Percentiles rank a stretch among this genome's conserved stretches.
phyloP scores from a whole-genome alignment of 2,888 invertebrate species.

The Apomyelois bistriatella region DNA sequence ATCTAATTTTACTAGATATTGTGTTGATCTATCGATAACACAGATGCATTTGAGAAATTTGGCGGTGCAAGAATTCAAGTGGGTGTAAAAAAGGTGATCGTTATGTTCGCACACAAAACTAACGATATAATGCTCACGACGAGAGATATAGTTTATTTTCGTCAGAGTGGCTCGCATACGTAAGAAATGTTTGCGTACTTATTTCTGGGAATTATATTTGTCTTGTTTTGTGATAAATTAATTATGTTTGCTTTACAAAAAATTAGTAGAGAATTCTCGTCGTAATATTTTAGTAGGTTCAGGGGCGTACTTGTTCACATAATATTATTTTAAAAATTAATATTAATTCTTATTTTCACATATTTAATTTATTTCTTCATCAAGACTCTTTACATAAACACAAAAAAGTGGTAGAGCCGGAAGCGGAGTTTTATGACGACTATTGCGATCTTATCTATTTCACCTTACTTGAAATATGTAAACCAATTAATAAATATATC shows the following conservation, averaged over 20 bases:
- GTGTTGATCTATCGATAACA: background rate
- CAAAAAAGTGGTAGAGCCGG: too few relatives aligned
- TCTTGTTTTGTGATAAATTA: conserved; percentile 28
- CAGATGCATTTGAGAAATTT: conserved; percentile 34
- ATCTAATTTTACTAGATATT: too few relatives aligned
- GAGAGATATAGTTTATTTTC: conserved; percentile 62
- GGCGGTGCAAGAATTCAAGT: conserved; percentile 43
- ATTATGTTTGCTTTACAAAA: conserved; percentile 9
- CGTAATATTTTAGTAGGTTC: background rate
- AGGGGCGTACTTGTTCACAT: background rate
- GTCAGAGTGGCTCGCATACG: conserved; percentile 51
- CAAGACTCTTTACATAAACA: too few relatives aligned
- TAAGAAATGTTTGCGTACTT: conserved; percentile 59
- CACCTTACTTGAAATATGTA: too few relatives aligned
- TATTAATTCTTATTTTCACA: too few relatives aligned
- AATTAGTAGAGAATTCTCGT: background rate
- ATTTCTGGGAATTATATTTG: conserved; percentile 46
- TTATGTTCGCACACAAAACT: conserved; percentile 48
- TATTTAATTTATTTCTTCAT: too few relatives aligned
- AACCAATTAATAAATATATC: too few relatives aligned
- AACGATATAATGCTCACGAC: conserved; percentile 55
- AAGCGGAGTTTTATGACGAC: too few relatives aligned
- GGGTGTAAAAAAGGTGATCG: conserved; percentile 54
- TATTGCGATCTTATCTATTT: too few relatives aligned
- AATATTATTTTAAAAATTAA: background rate